Base-by-base conservation (phyloP, 2,888 invertebrate genomes). In the Tridacna crocea region DNA sequence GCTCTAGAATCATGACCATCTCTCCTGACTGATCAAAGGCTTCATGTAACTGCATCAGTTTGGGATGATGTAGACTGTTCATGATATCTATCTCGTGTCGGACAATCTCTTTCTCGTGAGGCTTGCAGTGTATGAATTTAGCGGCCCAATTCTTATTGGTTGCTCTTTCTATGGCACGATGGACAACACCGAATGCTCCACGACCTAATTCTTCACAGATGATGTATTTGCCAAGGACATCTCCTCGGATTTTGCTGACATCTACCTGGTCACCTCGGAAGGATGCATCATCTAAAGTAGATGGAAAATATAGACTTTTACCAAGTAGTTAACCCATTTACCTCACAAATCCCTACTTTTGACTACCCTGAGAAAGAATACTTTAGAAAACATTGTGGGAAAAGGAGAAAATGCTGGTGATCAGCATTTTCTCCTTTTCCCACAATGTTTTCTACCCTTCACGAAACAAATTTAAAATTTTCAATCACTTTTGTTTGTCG, bases 71-170 rank as follows among this genome's bases (percentile, higher is more conserved):
- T 11, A 95, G 92, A 68, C 93, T 92, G 88, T 94, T 95, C 94
- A 95, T 94, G 75, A 95, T 93, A 73, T 94, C 93, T 77, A 95
- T 94, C 89, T 95, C 95, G 76, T 94, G 94, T 17, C 93, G 88
- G n/a, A 95, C 93, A 68, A 91, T 88, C 80, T 94, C 94, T 77
- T 94, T 94, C 89, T 95, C 94, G 26, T 94, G 92, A 8, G 94
- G 93, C 22, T 93, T 92, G 72, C 94, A 94, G 85, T 93, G 93
- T 76, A 95, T 93, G 88, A 95, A 94, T 90, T 95, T 95, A 47
- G 94, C 95, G 3, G 94, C 94, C 94, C 94, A 95, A 86, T 93
- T 94, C 88, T 94, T 94, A 60, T 94, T 94, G 4, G 95, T 95
- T 4, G 94, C 92, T 80, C 92, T 87, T 88, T 95, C 95, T 46